Evolutionary conservation across 2,888 invertebrate genomes (phyloP).

Genomic region (Palloptera scutellata): DNA sequence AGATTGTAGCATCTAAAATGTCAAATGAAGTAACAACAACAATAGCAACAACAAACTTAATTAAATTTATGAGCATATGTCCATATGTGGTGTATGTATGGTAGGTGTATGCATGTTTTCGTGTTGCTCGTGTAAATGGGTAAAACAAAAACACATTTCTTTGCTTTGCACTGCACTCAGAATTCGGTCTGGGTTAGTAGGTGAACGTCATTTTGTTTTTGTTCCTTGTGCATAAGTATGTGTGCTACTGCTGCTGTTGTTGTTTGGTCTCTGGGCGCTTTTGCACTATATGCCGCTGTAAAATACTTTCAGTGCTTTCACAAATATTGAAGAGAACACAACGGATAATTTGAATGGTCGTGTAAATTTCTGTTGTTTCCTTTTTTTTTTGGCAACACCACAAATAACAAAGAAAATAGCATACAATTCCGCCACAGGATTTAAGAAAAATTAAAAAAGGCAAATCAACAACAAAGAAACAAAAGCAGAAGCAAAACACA

Average conservation of each 20-base stretch:
- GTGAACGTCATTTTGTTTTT: constrained; percentile 39
- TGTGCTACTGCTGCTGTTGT: constrained; percentile 8
- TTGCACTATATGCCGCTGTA: constrained; percentile 39
- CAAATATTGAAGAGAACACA: constrained; percentile 37
- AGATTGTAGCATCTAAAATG: no score
- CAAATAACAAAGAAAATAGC: no score
- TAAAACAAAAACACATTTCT: no score
- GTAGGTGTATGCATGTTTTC: not conserved
- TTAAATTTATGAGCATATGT: no score
- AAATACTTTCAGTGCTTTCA: constrained; percentile 43
- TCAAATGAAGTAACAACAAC: no score
- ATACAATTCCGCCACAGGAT: not conserved
- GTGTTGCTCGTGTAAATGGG: no score
- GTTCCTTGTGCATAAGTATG: not conserved
- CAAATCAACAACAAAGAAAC: not conserved
- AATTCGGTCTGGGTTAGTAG: constrained; percentile 45
- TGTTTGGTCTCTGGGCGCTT: constrained; percentile 37
- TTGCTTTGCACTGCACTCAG: not conserved
- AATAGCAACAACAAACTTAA: no score
- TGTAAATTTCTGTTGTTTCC: no score
- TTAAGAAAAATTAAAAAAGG: not conserved
- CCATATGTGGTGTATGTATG: no score
- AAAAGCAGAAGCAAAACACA: no score
- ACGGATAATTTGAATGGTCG: not conserved
- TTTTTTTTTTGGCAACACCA: no score